Base-by-base conservation (phyloP, 2,113 vertebrate species). In the Callaeas wilsoni region DNA sequence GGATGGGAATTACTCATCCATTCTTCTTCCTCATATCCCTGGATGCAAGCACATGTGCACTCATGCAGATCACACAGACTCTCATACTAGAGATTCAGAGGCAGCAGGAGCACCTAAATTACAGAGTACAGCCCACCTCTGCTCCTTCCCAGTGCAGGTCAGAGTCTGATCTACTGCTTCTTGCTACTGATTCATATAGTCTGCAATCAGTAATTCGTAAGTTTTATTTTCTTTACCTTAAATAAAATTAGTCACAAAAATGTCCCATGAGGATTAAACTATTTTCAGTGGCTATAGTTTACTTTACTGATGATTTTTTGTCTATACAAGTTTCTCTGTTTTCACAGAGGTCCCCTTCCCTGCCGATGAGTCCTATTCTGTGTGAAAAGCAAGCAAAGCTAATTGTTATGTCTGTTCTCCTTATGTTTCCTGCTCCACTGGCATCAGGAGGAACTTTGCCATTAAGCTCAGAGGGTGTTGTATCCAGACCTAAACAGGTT, bases 341-440 rank as follows among this genome's bases (percentile, higher is more conserved):
- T 91, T 88, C 37, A 79, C n/a, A 83, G 84, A 77, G 37, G 26
- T 86, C 3, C 18, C 5, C 12, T 62, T 74, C 71, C 52, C 53
- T 84, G 20, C 87, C 84, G n/a, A 16, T 20, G 37, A 71, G 35
- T 32, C n/a, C 42, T 27, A 78, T n/a, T 75, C 47, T 46, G 19
- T 53, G 23, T 68, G 76, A 93, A 95, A 90, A 93, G 29, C n/a
- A 67, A 93, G 73, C 16, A 85, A 73, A 90, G 52, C 13, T 70
- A 52, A 57, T 53, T 77, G 33, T 81, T 79, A 49, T 73, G 62
- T 53, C 68, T 67, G 16, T 57, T 68, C 35, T 12, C 47, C 84
- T 84, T 75, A 56, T 53, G 73, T 88, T 97, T 96, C 86, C 90
- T 93, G 75, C 35, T 55, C 30, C 62, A n/a, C 26, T 67, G 64